Evolutionary conservation across 2,888 invertebrate genomes (phyloP), one percentile per base, ranked within the genome.

Genomic region (Cataglyphis rosenhaueri): DNA sequence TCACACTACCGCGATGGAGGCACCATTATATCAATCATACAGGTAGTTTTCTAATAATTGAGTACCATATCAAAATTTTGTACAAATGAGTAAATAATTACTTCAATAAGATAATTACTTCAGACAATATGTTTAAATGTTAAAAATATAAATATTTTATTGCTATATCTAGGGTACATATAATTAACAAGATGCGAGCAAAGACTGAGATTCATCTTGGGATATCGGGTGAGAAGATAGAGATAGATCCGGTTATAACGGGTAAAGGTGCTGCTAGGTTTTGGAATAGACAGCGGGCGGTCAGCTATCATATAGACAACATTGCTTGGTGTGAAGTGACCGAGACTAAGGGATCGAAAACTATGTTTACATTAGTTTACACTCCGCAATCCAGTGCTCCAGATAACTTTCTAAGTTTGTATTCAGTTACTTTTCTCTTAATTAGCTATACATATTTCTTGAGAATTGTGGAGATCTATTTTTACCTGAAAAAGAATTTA

Each of bases 181-280:
- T 98, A 89, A 95, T 98, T 48, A 97, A 97, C 91, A 98, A 97
- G 95, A 96, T 98, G 84, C 95, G 97, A 89, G 96, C 97, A 32
- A 98, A 97, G 94, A 97, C 97, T 25, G 97, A 97, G 90, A 97
- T 98, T 4, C 97, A 97, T 91, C 95, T 99, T 62, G 98, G 98
- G 66, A 97, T 99, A 86, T 98, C 98, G 18, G 97, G 98, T 8
- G 98, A 98, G 91, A 97, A 98, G 93, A 97, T 99, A 84, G 99
- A 99, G 95, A 98, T 99, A 76, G 98, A 98, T 93, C 98, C 98
- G 0, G 96, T 97, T 35, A 91, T 95, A 86, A 93, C 93, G 3
- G 93, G 94, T 8, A 94, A 94, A 87, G 93, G 94, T 55, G 93
- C 94, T 18, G 92, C 92, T 35, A 88, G 93, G 85, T 95, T 96